Evolutionary conservation across 2,113 vertebrate genomes (phyloP), one percentile per base, ranked within the genome.

Genomic region (Sceloporus tristichus): DNA sequence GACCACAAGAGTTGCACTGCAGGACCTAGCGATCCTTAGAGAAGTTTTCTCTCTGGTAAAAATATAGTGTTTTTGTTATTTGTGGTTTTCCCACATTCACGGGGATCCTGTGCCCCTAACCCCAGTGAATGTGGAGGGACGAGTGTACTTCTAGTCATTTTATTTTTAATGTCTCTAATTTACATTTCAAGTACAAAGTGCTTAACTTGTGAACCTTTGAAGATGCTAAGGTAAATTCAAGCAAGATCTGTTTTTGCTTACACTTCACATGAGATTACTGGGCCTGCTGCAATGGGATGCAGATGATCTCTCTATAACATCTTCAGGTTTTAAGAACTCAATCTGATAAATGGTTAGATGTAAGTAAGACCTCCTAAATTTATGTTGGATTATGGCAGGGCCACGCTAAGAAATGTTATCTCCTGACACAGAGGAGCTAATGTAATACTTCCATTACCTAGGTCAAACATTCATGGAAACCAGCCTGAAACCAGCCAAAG

Each of bases 151-250:
- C 38, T 27, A 40, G 34, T 66, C n/a, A 66, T 86, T 86, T 87
- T 38, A 87, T 87, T 81, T 85, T 75, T 87, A 8, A 84, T 76
- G 21, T 74, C 73, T 29, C 7, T 11, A 75, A 48, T 74, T 75
- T 48, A 75, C 14, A 42, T 42, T 62, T 77, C 83, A 88, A 62
- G 13, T 38, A 85, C 93, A 89, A 0, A 62, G 1, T 70, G 65
- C 18, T 65, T 16, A 87, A 81, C 25, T 29, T 82, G 29, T 86
- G 65, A 70, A 62, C 21, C 65, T 86, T 73, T 71, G 76, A 59
- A 42, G 27, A 81, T 81, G 3, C 5, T 42, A 53, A 81, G 78
- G 53, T 70, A 71, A 79, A 87, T n/a, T 62, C 54, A 81, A 21
- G 13, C 34, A 87, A 79, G 66, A 87, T 4, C 34, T 81, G 53